Evolutionary conservation across 2,888 invertebrate genomes (phyloP), one percentile per base, ranked within the genome.

Genomic region (Leptogaster cylindrica): DNA sequence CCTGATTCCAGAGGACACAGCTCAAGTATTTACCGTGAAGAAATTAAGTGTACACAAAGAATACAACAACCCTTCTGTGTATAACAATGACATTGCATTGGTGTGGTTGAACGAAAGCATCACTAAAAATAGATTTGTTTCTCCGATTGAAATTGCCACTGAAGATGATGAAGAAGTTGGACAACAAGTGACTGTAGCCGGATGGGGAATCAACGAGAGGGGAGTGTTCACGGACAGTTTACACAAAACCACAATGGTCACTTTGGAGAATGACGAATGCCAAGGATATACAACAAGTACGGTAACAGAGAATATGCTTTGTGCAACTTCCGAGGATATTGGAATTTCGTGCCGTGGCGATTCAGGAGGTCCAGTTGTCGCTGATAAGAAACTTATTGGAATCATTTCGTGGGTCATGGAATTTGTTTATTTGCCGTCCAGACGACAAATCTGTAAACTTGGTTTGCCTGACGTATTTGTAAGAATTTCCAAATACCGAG

Each of bases 61-160:
- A 18, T 36, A 20, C 12, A 36, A 36, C 8, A 5, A 36, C 10
- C 36, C 55, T 10, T 23, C 16, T 3, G 39, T 39, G n/a, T 55
- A 36, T 25, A 55, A 55, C 20, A 36, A 55, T 7, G 55, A 55
- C n/a, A 36, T 55, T 16, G 55, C 55, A 10, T n/a, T 55, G 33
- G 20, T 55, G 8, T 55, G 16, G 16, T 20, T 55, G 14, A 8
- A 55, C 10, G 8, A 33, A 33, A 10, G 2, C 3, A 6, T 52
- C 16, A 18, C 1, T 10, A 16, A 14, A 16, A 28, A 12, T 33
- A 16, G n/a, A 8, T 3, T 52, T 16, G 18, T 52, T 1, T 52
- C 52, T 4, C 2, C 12, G 10, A 52, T 52, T 6, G 10, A 14
- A 52, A 2, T 52, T 12, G 8, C 52, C 18, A 2, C 12, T 3